phyloP scores from a whole-genome alignment of 1,140 invertebrate species.

The Yoshiicerus persimilis region DNA sequence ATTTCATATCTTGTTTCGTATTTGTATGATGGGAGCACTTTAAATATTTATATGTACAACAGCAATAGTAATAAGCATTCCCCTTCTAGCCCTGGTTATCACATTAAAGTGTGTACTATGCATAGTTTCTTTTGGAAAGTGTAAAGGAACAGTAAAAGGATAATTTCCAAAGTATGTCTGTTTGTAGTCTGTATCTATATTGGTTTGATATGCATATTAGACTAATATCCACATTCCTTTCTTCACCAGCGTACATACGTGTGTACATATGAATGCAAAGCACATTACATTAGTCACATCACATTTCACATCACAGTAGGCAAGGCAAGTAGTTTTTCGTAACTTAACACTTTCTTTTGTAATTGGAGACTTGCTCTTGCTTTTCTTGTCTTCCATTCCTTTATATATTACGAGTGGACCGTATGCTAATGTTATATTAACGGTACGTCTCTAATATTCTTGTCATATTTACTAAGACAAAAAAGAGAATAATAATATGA shows the following conservation, averaged over 20 bases:
- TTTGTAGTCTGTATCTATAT: too few species aligned
- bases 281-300: neutral
- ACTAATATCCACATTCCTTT: neutral
- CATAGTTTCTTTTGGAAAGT: neutral
- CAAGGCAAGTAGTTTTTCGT: neutral
- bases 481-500: neutral
- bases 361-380: neutral
- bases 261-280: neutral
- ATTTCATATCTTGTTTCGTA: neutral
- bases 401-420: neutral
- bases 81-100: neutral
- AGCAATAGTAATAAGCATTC: neutral
- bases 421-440: neutral
- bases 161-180: neutral
- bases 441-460: neutral
- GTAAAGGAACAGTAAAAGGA: neutral
- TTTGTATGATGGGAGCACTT: too few species aligned
- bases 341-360: conserved; percentile 23
- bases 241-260: neutral
- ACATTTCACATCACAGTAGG: neutral
- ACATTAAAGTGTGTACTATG: neutral
- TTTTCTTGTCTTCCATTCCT: neutral
- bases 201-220: too few species aligned
- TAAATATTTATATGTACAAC: neutral
- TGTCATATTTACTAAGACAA: neutral